A percentile compares a stretch with the other conserved stretches of the same genome.
Conservation (phyloP, 1,140 invertebrate species). For the Listronotus oregonensis region DNA sequence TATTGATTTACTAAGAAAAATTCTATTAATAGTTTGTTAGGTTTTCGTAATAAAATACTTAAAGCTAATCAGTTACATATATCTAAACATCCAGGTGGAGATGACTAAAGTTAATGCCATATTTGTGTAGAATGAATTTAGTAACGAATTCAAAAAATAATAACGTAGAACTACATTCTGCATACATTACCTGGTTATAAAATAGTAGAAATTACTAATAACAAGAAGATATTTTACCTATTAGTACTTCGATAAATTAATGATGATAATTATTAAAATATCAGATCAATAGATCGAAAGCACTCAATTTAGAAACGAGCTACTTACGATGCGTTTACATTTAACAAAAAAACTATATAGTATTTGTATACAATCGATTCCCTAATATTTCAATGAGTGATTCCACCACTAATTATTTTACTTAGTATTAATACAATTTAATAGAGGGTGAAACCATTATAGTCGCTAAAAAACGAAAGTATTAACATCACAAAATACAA, state of each 20-base stretch:
- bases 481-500: too few relatives aligned
- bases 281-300: slow-evolving; percentile 10
- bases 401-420: too few relatives aligned
- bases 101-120: slow-evolving; percentile 41
- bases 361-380: too few relatives aligned
- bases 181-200: background rate
- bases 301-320: slow-evolving; percentile 35
- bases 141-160: background rate
- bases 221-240: slow-evolving; percentile 6
- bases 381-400: too few relatives aligned
- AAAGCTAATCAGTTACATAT: background rate
- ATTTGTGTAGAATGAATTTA: slow-evolving; percentile 20
- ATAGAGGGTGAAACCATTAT: too few relatives aligned
- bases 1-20: slow-evolving; percentile 2
- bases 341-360: slow-evolving; percentile 8
- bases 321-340: slow-evolving; percentile 34
- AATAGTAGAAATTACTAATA: background rate
- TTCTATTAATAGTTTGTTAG: background rate
- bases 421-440: too few relatives aligned
- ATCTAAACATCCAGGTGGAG: slow-evolving; percentile 37
- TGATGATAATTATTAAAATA: slow-evolving; percentile 35
- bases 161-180: background rate
- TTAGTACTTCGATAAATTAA: slow-evolving; percentile 20
- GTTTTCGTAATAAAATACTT: background rate
- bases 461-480: too few relatives aligned